Base-by-base conservation (phyloP, 2,797 vertebrate genomes). In the Mycteria americana region DNA sequence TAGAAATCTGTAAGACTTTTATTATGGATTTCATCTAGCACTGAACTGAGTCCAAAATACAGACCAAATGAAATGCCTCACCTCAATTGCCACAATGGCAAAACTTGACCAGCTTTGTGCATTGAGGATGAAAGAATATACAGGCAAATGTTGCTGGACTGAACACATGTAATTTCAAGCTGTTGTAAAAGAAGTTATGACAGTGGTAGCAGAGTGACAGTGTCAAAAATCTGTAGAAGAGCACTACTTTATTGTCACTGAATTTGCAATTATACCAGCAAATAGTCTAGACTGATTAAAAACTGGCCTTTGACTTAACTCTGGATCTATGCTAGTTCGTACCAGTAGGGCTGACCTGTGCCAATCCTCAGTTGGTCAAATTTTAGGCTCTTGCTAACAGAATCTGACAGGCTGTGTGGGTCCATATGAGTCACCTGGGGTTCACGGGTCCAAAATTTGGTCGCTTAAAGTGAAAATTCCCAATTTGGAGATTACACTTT, bases 401-500 rank as follows among this genome's bases (percentile, higher is more conserved):
- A 30, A 21, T 62, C 63, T 76, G 25, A 19, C 14, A 54, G 64
- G 11, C 31, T 67, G 2, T 79, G 24, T 74, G 39, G 60, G 56
- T 88, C 35, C 9, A 6, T 12, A 6, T 22, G 39, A 12, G 10
- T 80, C 7, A 10, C 39, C 65, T 37, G 51, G 30, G 25, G 18
- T 51, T 88, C 4, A 1, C 13, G 25, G 16, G 5, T 84, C 31
- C 57, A 69, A 41, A 81, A 12, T 51, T 31, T 73, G 4, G 9
- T 83, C 0, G 0, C 30, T 80, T 54, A 56, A 73, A 62, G 45
- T 51, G 9, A 80, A 89, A n/a, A 2, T 45, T 68, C 11, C 16
- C 33, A n/a, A 12, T 85, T 25, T 70, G 41, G 18, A 73, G 2
- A 0, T 67, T 41, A 21, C 0, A 0, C 35, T 89, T 88, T 56